phyloP scores from a whole-genome alignment of 2,113 vertebrate genomes.

The Callospermophilus lateralis region DNA sequence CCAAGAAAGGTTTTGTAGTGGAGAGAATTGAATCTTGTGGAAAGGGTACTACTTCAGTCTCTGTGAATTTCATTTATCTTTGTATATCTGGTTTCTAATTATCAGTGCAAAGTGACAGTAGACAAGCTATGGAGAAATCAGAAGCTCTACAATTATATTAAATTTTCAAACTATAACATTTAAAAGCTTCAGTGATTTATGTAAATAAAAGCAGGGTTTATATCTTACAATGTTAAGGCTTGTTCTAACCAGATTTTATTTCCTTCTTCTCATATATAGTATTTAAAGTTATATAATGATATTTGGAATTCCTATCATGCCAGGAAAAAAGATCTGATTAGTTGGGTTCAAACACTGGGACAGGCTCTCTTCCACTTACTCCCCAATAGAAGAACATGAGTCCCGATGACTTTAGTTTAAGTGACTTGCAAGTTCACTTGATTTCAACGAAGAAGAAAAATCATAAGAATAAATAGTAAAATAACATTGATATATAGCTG shows the following conservation, averaged over 20 bases:
- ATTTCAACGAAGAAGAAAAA: neutral
- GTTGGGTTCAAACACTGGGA: neutral
- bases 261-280: neutral
- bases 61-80: slow-evolving; percentile 44
- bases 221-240: neutral
- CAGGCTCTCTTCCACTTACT: neutral
- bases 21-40: slow-evolving; percentile 62
- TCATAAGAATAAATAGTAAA: neutral
- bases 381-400: neutral
- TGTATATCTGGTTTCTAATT: slow-evolving; percentile 34
- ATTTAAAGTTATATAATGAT: neutral
- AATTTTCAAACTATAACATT: neutral
- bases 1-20: slow-evolving; percentile 49
- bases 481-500: neutral
- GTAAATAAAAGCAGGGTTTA: slow-evolving; percentile 19
- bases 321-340: neutral
- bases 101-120: slow-evolving; percentile 39
- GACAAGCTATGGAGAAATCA: neutral
- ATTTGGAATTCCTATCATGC: neutral
- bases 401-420: neutral
- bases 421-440: neutral
- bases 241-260: neutral
- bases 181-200: neutral
- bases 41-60: neutral
- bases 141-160: slow-evolving; percentile 14